Evolutionary conservation across 2,888 invertebrate species (phyloP).

Genomic region (Steromphala cineraria): DNA sequence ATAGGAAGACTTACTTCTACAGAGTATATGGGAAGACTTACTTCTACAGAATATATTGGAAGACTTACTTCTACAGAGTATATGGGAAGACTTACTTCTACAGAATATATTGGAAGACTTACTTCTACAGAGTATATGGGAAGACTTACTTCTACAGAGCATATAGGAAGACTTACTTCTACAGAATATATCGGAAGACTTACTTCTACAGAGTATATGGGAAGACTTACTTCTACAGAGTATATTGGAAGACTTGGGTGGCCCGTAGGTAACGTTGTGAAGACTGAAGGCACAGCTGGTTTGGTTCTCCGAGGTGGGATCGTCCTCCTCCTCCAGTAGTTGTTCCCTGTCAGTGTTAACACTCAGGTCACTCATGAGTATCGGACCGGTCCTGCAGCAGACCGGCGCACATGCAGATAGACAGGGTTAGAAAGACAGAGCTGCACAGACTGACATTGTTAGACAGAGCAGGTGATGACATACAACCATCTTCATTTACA

Average conservation of each 20-base stretch:
- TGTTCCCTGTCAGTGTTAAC: not conserved
- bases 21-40: constrained; percentile 55
- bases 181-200: constrained; percentile 54
- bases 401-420: not conserved
- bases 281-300: not conserved
- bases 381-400: not conserved
- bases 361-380: not conserved
- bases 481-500: no score
- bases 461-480: no score
- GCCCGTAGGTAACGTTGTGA: constrained; percentile 58
- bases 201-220: no score
- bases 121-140: constrained; percentile 57
- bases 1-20: constrained; percentile 56
- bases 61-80: constrained; percentile 62
- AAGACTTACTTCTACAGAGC: constrained; percentile 61
- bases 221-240: constrained; percentile 61
- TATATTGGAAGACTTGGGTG: constrained; percentile 57
- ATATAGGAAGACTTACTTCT: constrained; percentile 56
- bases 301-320: not conserved
- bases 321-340: not conserved
- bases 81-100: constrained; percentile 55
- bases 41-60: constrained; percentile 56
- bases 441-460: no score
- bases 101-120: constrained; percentile 55
- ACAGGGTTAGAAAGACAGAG: not conserved